Evolutionary conservation across 2,888 invertebrate species (phyloP).

Genomic region (Abscondita cerata): DNA sequence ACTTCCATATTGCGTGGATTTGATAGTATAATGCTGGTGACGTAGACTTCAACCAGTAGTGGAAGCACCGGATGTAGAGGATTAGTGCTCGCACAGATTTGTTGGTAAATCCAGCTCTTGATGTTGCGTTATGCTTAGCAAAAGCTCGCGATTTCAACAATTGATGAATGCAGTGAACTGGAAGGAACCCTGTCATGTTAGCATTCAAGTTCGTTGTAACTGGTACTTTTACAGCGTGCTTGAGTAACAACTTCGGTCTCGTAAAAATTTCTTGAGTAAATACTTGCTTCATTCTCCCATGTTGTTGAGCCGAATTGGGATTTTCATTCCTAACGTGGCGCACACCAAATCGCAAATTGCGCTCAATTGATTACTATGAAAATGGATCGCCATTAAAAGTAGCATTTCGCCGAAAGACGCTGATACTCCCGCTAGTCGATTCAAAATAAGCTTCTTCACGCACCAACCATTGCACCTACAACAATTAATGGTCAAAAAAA

Average conservation of each 20-base stretch:
- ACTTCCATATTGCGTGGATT: conserved; percentile 75
- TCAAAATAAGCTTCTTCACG: conserved; percentile 90
- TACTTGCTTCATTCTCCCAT: conserved; percentile 89
- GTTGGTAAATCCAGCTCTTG: conserved; percentile 95
- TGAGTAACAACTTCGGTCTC: conserved; percentile 65
- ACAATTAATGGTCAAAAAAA: neutral
- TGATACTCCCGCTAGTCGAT: conserved; percentile 81
- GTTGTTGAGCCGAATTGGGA: conserved; percentile 85
- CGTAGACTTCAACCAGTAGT: conserved; percentile 92
- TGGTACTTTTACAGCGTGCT: conserved; percentile 94
- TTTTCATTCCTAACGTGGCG: conserved; percentile 94
- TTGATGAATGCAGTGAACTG: conserved; percentile 96
- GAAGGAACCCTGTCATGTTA: conserved; percentile 88
- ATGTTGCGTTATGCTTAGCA: conserved; percentile 94
- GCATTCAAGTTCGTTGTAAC: conserved; percentile 90
- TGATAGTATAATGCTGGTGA: conserved; percentile 85
- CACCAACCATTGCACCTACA: conserved; percentile 81
- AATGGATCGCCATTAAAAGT: conserved; percentile 94
- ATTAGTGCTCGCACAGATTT: conserved; percentile 87
- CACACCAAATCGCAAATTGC: conserved; percentile 95
- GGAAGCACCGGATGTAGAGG: conserved; percentile 94
- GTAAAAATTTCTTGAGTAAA: conserved; percentile 97
- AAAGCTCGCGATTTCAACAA: conserved; percentile 92
- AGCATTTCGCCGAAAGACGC: conserved; percentile 96
- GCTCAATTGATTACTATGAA: conserved; percentile 92